Conservation (phyloP, 2,797 vertebrate species). For the Enteromius argenteus region DNA sequence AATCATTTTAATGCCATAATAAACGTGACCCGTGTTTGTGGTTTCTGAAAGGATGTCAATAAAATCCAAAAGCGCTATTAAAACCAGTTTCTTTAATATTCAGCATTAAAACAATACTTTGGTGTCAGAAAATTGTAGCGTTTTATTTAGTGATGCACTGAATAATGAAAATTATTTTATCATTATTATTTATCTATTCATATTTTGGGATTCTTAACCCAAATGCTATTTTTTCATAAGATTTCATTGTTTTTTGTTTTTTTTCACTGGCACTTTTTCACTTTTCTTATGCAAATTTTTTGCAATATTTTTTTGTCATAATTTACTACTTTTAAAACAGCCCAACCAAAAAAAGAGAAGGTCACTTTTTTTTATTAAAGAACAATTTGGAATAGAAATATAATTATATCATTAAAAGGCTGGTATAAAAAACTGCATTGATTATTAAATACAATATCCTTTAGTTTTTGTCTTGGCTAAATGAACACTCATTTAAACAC, state of each 20-base stretch:
- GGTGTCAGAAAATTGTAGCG: neutral
- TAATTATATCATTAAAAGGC: neutral
- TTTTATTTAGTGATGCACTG: neutral
- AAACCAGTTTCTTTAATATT: neutral
- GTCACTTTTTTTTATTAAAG: no score
- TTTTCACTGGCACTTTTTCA: no score
- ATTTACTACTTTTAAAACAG: no score
- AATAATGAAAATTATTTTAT: neutral
- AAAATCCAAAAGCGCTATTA: neutral
- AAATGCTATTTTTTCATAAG: no score
- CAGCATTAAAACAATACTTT: neutral
- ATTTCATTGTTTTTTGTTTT: no score
- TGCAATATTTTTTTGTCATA: no score
- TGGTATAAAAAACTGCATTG: neutral
- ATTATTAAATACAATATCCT: neutral
- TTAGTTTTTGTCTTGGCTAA: neutral
- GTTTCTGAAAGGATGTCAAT: neutral
- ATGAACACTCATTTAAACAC: neutral
- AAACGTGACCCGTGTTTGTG: neutral
- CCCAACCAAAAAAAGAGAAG: no score
- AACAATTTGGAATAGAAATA: neutral
- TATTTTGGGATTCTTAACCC: no score
- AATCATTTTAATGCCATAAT: neutral
- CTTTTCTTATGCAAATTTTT: no score
- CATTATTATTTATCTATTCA: neutral